Base-by-base conservation (phyloP, 2,113 vertebrate genomes). In the Pogona vitticeps region DNA sequence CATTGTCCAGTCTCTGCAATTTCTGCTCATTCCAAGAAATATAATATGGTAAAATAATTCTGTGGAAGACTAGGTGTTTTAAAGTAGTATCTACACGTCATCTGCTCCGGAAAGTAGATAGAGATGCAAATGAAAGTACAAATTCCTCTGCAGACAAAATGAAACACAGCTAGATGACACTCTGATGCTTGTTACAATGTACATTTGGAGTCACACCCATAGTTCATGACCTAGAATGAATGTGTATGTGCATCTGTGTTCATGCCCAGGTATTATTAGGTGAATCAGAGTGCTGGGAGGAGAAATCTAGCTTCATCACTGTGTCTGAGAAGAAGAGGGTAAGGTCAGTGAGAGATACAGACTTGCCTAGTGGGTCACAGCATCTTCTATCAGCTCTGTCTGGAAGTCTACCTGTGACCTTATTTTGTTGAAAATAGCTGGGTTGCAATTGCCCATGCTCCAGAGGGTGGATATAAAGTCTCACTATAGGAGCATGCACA, bases 11-110 rank as follows among this genome's bases (percentile, higher is more conserved):
- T 3, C 15, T 14, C 31, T 5, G 21, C 17, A 15, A 59, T 85
- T 9, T 85, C 88, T 90, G 76, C 33, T 83, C 86, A 90, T 17
- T 63, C 3, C 63, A 52, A 36, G 67, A 61, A 33, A 67, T 56
- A 13, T 18, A 46, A 3, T 1, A 17, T 85, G n/a, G 20, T 36
- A 68, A 42, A 59, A 84, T 33, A 65, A 33, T 77, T 28, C 17
- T 67, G 12, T 42, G 21, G 33, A 77, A 77, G 17, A 20, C 1
- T 42, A 59, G 23, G 38, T 75, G 61, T 14, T 46, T n/a, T n/a
- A n/a, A n/a, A n/a, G 46, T 52, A 52, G 46, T 33, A 38, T 9
- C 26, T 36, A 46, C n/a, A 28, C 10, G 28, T 83, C 52, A 38
- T 31, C 17, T 71, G 31, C 56, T 28, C 23, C 21, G 56, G 21